Evolutionary conservation across 2,113 vertebrate genomes (phyloP).

Genomic region (Rhinolophus ferrumequinum): DNA sequence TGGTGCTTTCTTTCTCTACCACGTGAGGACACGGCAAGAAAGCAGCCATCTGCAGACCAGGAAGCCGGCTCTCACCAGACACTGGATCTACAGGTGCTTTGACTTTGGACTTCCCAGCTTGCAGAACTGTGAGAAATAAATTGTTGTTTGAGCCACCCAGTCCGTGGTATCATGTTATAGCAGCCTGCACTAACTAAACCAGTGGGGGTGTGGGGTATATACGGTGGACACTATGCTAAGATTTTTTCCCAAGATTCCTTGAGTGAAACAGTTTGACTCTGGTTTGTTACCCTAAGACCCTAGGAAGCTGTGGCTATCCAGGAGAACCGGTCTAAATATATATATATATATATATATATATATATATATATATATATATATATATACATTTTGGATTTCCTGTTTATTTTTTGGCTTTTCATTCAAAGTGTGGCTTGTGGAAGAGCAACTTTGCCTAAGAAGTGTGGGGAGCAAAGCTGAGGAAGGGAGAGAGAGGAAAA

Average conservation of each 20-base stretch:
- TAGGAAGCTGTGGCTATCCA: neutral
- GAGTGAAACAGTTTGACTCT: neutral
- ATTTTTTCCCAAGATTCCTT: neutral
- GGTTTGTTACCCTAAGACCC: neutral
- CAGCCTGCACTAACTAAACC: neutral
- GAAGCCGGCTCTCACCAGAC: neutral
- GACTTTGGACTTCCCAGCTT: neutral
- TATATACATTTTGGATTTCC: neutral
- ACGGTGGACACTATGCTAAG: neutral
- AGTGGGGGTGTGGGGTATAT: neutral
- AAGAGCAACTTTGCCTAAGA: neutral
- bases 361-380: rapidly evolving
- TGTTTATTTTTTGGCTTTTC: neutral
- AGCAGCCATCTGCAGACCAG: neutral
- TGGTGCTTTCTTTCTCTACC: neutral
- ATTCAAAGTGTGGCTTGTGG: neutral
- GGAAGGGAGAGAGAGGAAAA: neutral
- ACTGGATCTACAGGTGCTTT: neutral
- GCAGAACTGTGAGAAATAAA: neutral
- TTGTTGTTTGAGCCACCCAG: neutral
- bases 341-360: neutral
- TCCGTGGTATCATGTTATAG: neutral
- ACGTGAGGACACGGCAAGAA: neutral
- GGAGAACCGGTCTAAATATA: neutral
- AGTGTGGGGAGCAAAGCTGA: neutral